Base-by-base conservation (phyloP, 2,888 invertebrate genomes). In the Tenthredo notha region DNA sequence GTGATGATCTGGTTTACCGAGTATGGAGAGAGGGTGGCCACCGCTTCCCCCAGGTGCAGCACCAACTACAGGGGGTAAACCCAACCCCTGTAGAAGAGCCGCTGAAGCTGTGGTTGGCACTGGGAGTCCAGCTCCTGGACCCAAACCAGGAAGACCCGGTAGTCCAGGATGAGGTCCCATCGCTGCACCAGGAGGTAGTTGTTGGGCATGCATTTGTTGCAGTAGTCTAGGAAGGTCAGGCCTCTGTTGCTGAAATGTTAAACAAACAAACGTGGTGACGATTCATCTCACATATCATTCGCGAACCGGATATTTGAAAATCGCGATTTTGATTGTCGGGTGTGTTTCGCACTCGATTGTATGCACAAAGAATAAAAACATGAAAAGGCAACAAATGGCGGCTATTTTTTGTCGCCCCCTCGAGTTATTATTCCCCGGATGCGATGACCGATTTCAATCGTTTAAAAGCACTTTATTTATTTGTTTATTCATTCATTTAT, bases 191-290 rank as follows among this genome's bases (percentile, higher is more conserved):
- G 96, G 96, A 87, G 97, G 96, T 86, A 95, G 92, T 94, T 98
- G 98, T 91, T 98, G 98, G 80, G 98, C 98, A 93, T 98, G 98
- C 97, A 98, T 98, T 94, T 98, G 98, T 94, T 98, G 98, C 94
- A 98, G 95, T 86, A 97, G 94, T 92, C 97, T 95, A 77, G 97
- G 97, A 90, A 97, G 94, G 93, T 97, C 97, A 87, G 97, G 97
- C 93, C 97, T 95, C 94, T 97, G 97, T 96, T 97, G 97, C 97
- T 97, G 96, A 83, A 95, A 95, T 92, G 89, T 80, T 58, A 21
- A 21, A 80, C 61, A 37, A 12, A 80, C 21, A 78, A 29, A 25
- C 21, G 7, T 33, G 18, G 15, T 47, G 10, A 47, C 75, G 33
- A 75, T 50, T 77, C 33, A 10, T 77, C 15, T 54, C 29, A 67